A percentile compares a stretch with the other conserved stretches of the same genome.
phyloP scores from a whole-genome alignment of 2,888 invertebrate genomes.

The Nephrotoma guestfalica region DNA sequence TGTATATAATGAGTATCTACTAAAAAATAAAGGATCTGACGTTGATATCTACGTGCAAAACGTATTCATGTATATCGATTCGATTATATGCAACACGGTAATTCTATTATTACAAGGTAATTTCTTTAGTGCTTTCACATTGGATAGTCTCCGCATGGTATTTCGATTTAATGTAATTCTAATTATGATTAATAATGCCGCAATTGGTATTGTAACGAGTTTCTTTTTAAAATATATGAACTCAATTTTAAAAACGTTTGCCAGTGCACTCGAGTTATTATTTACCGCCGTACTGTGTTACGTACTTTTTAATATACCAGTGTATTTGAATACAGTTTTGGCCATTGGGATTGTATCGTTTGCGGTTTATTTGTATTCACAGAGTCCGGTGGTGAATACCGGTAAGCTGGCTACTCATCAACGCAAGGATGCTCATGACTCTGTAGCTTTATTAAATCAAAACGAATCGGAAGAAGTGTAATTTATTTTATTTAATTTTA shows the following conservation, averaged over 20 bases:
- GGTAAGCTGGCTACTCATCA: conserved; percentile 16
- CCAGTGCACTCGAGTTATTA: conserved; percentile 80
- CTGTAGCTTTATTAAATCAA: not conserved
- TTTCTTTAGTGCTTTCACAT: conserved; percentile 42
- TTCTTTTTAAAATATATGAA: conserved; percentile 86
- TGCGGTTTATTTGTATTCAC: conserved; percentile 75
- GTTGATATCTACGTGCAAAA: conserved; percentile 88
- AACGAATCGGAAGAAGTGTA: not conserved
- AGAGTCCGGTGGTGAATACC: conserved; percentile 65
- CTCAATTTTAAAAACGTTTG: conserved; percentile 91
- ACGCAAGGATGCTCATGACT: not conserved
- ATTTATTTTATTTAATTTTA: not conserved
- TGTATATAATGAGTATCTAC: conserved; percentile 87
- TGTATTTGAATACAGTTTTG: conserved; percentile 64
- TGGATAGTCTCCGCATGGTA: conserved; percentile 39
- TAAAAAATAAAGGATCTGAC: conserved; percentile 71
- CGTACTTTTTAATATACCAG: conserved; percentile 69
- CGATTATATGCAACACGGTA: conserved; percentile 77
- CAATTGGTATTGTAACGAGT: conserved; percentile 85
- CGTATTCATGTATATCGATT: conserved; percentile 89
- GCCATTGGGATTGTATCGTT: conserved; percentile 70
- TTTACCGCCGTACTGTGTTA: conserved; percentile 83
- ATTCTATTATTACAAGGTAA: conserved; percentile 55
- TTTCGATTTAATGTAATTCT: conserved; percentile 56
- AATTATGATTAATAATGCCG: conserved; percentile 77